phyloP scores from a whole-genome alignment of 2,888 invertebrate genomes.

The Eupithecia subfuscata region DNA sequence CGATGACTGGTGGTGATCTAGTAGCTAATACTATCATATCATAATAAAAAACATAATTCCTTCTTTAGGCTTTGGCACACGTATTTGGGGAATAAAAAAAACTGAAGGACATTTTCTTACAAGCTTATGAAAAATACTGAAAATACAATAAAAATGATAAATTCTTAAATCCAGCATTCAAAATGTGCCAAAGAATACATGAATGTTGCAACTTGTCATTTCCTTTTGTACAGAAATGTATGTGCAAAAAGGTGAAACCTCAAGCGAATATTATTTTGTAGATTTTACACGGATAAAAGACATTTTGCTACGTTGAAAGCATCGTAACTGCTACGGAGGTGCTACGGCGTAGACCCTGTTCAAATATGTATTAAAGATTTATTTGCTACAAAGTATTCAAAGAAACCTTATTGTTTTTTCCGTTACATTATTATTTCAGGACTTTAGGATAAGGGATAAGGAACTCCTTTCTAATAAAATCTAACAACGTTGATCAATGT shows the following conservation, averaged over 20 bases:
- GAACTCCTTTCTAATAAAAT: not conserved
- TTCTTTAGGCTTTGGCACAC: no score
- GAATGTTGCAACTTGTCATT: not conserved
- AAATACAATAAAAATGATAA: no score
- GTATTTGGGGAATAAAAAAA: no score
- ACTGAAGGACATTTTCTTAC: no score
- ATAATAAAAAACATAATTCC: no score
- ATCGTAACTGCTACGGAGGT: not conserved
- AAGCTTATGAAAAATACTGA: no score
- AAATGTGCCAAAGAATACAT: not conserved
- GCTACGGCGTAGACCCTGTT: slow-evolving; percentile 18
- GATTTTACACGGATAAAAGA: not conserved
- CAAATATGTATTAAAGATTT: no score
- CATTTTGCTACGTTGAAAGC: not conserved
- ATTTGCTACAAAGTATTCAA: not conserved
- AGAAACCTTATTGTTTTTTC: not conserved
- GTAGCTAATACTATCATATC: not conserved
- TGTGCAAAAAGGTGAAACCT: not conserved
- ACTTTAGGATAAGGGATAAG: not conserved
- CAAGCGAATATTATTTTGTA: not conserved
- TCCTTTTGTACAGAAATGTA: not conserved
- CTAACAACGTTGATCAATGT: not conserved
- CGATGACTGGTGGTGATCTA: not conserved
- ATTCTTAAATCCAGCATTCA: no score
- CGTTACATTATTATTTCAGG: not conserved